Percentiles rank a stretch among this genome's conserved stretches.
phyloP scores from a whole-genome alignment of 1,140 invertebrate genomes.

The Aphis gossypii region DNA sequence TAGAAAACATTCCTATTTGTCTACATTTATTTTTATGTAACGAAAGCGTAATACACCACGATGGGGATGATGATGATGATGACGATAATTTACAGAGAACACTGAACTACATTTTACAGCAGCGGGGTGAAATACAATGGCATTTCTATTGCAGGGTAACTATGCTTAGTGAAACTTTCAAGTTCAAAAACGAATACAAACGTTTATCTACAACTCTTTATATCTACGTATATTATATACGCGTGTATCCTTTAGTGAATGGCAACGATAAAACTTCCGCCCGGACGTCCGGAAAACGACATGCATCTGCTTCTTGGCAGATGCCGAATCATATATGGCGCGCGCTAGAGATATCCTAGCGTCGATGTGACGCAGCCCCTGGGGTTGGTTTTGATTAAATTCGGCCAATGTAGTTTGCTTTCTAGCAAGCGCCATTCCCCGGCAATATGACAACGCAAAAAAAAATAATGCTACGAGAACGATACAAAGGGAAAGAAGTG shows the following conservation, averaged over 20 bases:
- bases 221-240: not conserved
- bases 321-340: not conserved
- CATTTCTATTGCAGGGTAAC: not conserved
- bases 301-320: slow-evolving; percentile 5
- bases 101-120: not conserved
- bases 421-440: not conserved
- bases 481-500: slow-evolving; percentile 15
- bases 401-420: slow-evolving; percentile 28
- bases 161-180: not conserved
- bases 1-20: not conserved
- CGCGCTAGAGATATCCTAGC: not conserved
- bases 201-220: not conserved
- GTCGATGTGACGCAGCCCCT: slow-evolving; percentile 31
- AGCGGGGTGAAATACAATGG: not conserved
- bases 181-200: not conserved
- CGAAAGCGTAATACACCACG: not conserved
- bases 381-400: slow-evolving; percentile 53
- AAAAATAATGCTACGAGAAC: not conserved
- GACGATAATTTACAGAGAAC: not conserved
- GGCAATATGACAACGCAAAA: not conserved
- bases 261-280: slow-evolving; percentile 33
- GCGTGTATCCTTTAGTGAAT: not conserved
- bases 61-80: not conserved
- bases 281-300: slow-evolving; percentile 42
- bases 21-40: not conserved